These are phyloP conservation scores for Zygogramma bicolorata DNA, from an alignment of 2,888 invertebrate genomes.

Conservation along the genomic window DNA sequence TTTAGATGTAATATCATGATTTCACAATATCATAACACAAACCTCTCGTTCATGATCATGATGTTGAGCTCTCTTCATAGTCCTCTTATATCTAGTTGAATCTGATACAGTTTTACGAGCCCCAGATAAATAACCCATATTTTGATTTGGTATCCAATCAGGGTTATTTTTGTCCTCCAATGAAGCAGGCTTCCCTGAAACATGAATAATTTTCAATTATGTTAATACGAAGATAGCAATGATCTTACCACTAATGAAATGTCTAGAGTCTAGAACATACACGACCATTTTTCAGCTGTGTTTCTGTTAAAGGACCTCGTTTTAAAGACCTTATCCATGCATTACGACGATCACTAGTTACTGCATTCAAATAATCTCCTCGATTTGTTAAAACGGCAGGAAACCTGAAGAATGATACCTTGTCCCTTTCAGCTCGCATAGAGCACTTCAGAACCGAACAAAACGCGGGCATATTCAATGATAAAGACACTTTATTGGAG, in stretches of 20 bases:
- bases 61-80: neutral
- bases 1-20: neutral
- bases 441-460: neutral
- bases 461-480: neutral
- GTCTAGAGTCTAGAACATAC: neutral
- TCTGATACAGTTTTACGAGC: neutral
- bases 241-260: neutral
- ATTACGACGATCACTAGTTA: neutral
- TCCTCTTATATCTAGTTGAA: neutral
- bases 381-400: neutral
- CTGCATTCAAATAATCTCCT: neutral
- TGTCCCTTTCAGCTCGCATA: neutral
- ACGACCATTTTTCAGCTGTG: neutral
- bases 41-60: neutral
- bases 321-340: neutral
- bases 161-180: neutral
- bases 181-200: neutral
- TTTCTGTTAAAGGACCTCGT: neutral
- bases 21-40: neutral
- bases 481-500: neutral
- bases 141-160: neutral
- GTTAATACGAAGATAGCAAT: neutral
- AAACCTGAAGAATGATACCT: neutral
- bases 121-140: neutral
- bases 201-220: neutral